Percentiles rank a stretch among this genome's conserved stretches.
These are phyloP conservation scores for Bombus turneri DNA, from an alignment of 1,140 invertebrate species.

Conservation along the genomic window DNA sequence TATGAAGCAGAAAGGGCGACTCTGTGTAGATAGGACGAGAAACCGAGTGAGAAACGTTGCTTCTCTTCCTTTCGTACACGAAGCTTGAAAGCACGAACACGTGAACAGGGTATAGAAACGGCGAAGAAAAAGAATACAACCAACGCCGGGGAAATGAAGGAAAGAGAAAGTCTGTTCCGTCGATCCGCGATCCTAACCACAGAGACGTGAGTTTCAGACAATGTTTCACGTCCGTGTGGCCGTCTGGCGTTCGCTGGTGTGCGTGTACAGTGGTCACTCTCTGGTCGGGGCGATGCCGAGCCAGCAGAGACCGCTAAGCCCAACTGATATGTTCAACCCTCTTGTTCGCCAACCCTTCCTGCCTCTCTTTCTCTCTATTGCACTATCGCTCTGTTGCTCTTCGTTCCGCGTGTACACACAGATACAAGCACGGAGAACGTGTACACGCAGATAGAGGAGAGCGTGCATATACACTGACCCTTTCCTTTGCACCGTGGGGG, in stretches of 20 bases:
- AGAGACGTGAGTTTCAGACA: slow-evolving; percentile 50
- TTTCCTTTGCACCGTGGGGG: slow-evolving; percentile 78
- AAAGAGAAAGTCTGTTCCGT: slow-evolving; percentile 35
- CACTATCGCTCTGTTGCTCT: slow-evolving; percentile 19
- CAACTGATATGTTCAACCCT: slow-evolving; percentile 77
- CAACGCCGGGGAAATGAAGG: slow-evolving; percentile 28
- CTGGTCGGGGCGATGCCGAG: slow-evolving; percentile 77
- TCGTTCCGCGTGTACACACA: slow-evolving; percentile 1
- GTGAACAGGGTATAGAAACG: neutral
- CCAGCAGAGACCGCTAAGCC: slow-evolving; percentile 79
- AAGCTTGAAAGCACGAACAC: neutral
- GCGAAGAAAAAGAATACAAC: neutral
- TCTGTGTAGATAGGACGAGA: neutral
- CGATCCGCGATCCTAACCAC: slow-evolving; percentile 59
- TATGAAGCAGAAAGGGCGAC: neutral
- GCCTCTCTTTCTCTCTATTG: neutral
- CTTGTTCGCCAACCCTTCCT: slow-evolving; percentile 45
- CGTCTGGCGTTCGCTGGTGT: slow-evolving; percentile 51
- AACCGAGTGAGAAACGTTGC: neutral
- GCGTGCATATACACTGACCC: slow-evolving; percentile 56
- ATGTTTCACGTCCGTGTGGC: slow-evolving; percentile 43
- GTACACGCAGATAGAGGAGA: neutral
- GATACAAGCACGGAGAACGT: neutral
- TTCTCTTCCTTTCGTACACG: too few species aligned
- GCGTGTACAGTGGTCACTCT: slow-evolving; percentile 77